Evolutionary conservation across 2,113 vertebrate species (phyloP).

Genomic region (Petaurus breviceps): DNA sequence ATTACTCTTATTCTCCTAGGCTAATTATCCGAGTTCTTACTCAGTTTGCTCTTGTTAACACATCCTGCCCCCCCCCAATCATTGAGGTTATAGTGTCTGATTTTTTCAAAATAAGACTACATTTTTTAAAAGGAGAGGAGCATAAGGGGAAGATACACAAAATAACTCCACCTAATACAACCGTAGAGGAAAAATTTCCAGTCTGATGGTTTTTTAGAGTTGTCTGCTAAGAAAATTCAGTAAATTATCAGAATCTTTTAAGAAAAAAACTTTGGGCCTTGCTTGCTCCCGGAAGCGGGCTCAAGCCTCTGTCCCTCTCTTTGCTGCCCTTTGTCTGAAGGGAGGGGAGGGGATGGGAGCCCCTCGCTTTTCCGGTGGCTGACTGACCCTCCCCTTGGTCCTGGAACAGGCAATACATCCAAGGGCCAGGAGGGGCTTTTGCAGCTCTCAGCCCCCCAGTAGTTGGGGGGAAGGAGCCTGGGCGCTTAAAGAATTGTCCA

Average conservation of each 20-base stretch:
- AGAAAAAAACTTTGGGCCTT: not conserved
- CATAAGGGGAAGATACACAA: not conserved
- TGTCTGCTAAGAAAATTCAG: not conserved
- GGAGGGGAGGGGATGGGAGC: not conserved
- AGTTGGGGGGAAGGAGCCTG: not conserved
- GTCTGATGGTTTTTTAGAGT: not conserved
- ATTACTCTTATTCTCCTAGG: not conserved
- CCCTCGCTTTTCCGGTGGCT: not conserved
- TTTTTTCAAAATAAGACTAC: not conserved
- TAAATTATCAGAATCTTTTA: not conserved
- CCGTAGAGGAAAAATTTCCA: not conserved
- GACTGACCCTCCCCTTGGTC: not conserved
- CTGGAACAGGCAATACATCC: not conserved
- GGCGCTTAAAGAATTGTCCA: slow-evolving; percentile 81
- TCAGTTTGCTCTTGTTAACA: not conserved
- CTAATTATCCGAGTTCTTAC: not conserved
- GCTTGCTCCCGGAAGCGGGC: not conserved
- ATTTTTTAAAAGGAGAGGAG: not conserved
- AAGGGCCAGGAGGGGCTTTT: not conserved
- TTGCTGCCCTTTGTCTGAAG: not conserved
- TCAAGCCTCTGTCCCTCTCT: not conserved
- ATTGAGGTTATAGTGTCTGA: not conserved
- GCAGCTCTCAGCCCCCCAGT: not conserved
- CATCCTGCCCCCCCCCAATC: not conserved
- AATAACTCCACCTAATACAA: not conserved